phyloP scores from a whole-genome alignment of 1,140 invertebrate genomes.

The Pantala flavescens region DNA sequence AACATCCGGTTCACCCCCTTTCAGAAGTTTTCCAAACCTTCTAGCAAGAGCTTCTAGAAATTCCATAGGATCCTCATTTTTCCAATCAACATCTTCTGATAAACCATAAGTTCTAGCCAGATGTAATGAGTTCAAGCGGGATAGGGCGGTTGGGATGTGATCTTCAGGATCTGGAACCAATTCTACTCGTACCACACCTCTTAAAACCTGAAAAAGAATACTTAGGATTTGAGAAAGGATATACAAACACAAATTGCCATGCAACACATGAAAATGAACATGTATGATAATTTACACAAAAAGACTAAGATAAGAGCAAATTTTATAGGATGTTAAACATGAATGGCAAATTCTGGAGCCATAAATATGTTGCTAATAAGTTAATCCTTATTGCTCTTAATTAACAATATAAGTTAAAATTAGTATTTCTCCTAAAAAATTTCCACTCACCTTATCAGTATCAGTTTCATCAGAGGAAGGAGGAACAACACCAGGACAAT shows the following conservation, averaged over 20 bases:
- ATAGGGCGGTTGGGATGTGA: constrained; percentile 54
- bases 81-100: constrained; percentile 63
- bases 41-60: constrained; percentile 87
- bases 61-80: constrained; percentile 60
- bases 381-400: no score
- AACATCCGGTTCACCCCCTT: constrained; percentile 93
- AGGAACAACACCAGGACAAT: constrained; percentile 98
- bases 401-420: no score
- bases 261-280: no score
- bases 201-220: constrained; percentile 40
- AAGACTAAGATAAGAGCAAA: no score
- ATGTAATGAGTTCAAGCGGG: constrained; percentile 39
- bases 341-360: no score
- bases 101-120: constrained; percentile 72
- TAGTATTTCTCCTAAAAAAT: no score
- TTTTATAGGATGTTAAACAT: no score
- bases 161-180: constrained; percentile 89
- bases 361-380: no score
- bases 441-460: constrained; percentile 71
- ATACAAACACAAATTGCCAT: no score
- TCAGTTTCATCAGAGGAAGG: constrained; percentile 79
- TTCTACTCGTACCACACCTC: constrained; percentile 92
- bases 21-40: constrained; percentile 79
- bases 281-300: no score
- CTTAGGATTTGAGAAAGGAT: no score